phyloP scores from a whole-genome alignment of 2,797 vertebrate genomes.

The Linurgus olivaceus region DNA sequence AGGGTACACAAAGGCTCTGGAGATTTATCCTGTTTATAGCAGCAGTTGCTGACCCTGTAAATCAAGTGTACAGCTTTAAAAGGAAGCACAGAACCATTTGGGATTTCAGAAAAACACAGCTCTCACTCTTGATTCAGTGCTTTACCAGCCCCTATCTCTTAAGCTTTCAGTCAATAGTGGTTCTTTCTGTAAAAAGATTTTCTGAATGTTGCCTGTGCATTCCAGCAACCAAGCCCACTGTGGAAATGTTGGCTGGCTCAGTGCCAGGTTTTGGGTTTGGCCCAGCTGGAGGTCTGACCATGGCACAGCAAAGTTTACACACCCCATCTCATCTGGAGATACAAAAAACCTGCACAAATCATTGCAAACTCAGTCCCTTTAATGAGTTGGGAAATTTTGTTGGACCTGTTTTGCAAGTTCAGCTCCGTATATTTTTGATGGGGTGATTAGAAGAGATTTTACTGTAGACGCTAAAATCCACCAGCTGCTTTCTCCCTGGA shows the following conservation, averaged over 20 bases:
- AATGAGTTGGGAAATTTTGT: neutral
- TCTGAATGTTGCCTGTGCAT: neutral
- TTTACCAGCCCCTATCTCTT: neutral
- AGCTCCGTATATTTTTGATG: neutral
- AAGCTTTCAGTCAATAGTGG: constrained; percentile 9
- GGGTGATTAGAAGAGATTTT: neutral
- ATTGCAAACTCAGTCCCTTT: neutral
- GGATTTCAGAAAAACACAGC: neutral
- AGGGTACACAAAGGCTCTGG: neutral
- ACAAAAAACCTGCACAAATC: neutral
- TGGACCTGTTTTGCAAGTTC: neutral
- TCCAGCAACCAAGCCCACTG: neutral
- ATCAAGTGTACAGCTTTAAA: constrained; percentile 21
- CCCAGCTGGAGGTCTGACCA: neutral
- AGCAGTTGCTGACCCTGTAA: constrained; percentile 50
- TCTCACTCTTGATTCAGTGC: neutral
- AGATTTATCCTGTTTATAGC: constrained; percentile 53
- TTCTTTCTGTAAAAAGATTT: neutral
- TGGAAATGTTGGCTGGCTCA: neutral
- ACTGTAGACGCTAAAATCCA: neutral
- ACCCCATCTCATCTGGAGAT: neutral
- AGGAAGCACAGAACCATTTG: neutral
- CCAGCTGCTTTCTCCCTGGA: neutral
- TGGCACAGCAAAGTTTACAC: neutral
- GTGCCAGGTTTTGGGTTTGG: neutral